Percentiles rank a stretch among this genome's conserved stretches.
These are phyloP conservation scores for Dasyprocta punctata DNA, from an alignment of 2,113 vertebrate genomes.

Conservation along the genomic window DNA sequence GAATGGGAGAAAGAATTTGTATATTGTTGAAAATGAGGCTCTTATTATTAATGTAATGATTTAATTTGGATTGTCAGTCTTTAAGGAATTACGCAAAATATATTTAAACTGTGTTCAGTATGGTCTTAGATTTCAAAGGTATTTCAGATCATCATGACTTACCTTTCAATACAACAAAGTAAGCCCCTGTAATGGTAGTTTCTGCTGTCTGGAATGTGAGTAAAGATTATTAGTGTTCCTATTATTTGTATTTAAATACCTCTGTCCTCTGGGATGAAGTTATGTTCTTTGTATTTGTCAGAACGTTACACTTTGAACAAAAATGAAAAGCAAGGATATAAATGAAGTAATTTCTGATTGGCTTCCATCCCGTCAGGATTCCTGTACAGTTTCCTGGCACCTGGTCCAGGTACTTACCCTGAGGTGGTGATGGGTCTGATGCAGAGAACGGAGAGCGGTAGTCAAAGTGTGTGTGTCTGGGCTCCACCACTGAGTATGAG, in stretches of 20 bases:
- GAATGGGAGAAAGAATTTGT: neutral
- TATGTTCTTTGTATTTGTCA: neutral
- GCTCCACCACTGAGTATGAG: neutral
- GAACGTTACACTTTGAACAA: neutral
- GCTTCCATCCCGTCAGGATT: neutral
- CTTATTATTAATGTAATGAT: neutral
- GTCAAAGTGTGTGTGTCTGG: neutral
- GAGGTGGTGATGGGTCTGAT: neutral
- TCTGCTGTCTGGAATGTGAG: slow-evolving; percentile 35
- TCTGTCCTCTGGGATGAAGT: neutral
- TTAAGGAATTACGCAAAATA: slow-evolving; percentile 9
- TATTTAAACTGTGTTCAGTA: neutral
- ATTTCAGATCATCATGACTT: neutral
- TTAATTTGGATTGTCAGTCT: neutral
- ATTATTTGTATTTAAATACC: slow-evolving; percentile 13
- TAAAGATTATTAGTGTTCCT: neutral
- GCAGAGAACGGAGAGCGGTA: neutral
- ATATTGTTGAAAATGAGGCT: neutral
- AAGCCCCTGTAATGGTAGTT: neutral
- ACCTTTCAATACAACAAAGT: neutral
- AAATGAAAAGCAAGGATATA: neutral
- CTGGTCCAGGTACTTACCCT: neutral
- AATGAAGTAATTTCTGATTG: neutral
- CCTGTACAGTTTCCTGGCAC: neutral
- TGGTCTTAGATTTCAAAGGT: neutral